Percentiles rank a stretch among this genome's conserved stretches.
phyloP scores from a whole-genome alignment of 2,888 invertebrate species.

The Andrena camellia region DNA sequence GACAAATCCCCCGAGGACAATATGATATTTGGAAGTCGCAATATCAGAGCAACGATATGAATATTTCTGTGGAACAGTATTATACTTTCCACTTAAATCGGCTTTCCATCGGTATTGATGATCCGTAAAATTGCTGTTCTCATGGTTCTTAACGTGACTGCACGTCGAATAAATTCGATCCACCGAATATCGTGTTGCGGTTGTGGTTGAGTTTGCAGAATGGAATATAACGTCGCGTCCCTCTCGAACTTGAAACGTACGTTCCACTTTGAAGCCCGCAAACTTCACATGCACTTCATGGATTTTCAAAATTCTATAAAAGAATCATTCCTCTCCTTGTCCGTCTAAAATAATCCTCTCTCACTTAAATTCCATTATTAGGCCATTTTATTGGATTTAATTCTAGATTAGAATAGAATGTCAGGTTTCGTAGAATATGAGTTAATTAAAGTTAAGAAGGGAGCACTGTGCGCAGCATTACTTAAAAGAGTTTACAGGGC shows the following conservation, averaged over 20 bases:
- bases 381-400: too few relatives aligned
- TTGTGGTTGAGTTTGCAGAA: conserved; percentile 47
- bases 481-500: not conserved
- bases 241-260: conserved; percentile 17
- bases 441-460: not conserved
- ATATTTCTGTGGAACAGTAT: not conserved
- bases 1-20: too few relatives aligned
- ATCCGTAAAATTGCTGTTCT: conserved; percentile 49
- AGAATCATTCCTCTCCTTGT: too few relatives aligned
- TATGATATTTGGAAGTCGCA: too few relatives aligned
- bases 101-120: conserved; percentile 21
- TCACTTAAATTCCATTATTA: too few relatives aligned
- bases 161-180: conserved; percentile 46
- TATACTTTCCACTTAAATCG: conserved; percentile 26
- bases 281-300: too few relatives aligned
- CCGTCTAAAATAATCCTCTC: too few relatives aligned
- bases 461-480: not conserved
- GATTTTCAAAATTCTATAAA: too few relatives aligned
- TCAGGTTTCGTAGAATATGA: too few relatives aligned
- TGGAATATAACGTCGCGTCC: conserved; percentile 30
- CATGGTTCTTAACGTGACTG: conserved; percentile 40
- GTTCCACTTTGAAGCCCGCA: not conserved
- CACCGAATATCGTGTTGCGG: conserved; percentile 48
- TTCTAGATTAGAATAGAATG: too few relatives aligned
- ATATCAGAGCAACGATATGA: too few relatives aligned